A percentile compares a stretch with the other conserved stretches of the same genome.
Evolutionary conservation across 92 coral and sea anemone genomes (phyloP).

Genomic region (Plumapathes pennacea): DNA sequence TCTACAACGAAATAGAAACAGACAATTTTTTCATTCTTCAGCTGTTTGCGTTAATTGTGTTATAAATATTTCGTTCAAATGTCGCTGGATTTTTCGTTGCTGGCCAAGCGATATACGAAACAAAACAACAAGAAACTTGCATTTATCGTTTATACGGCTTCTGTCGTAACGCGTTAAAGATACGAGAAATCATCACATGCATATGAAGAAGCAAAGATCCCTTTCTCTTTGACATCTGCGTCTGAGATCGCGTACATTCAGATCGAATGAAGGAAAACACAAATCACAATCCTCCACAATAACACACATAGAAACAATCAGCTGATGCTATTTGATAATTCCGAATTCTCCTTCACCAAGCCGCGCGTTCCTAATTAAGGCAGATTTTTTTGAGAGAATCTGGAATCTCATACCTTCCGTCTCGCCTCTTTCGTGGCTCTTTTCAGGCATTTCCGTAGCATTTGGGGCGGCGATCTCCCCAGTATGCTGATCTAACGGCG

Average conservation of each 20-base stretch:
- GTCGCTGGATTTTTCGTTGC: background rate
- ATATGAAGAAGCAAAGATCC: no score
- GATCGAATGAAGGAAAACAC: no score
- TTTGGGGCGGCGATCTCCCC: background rate
- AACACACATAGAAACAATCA: background rate
- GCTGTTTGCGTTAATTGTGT: background rate
- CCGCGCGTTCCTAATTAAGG: constrained; percentile 13
- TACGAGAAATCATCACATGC: no score
- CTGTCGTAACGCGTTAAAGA: no score
- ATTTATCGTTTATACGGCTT: no score
- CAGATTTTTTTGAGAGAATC: constrained; percentile 88
- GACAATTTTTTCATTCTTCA: background rate
- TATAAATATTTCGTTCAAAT: background rate
- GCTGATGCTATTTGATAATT: constrained; percentile 2
- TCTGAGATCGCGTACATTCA: no score
- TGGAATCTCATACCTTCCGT: constrained; percentile 87
- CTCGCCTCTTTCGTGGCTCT: constrained; percentile 12
- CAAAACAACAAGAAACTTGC: no score
- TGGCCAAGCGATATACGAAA: no score
- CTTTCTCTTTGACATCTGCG: no score
- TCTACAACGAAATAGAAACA: background rate
- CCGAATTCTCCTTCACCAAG: constrained; percentile 67
- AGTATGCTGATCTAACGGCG: constrained; percentile 13
- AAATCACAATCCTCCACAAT: background rate
- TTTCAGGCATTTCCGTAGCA: constrained; percentile 19